A percentile compares a stretch with the other conserved stretches of the same genome.
These are phyloP conservation scores for Salmo trutta DNA, from an alignment of 2,797 vertebrate genomes.

Conservation along the genomic window DNA sequence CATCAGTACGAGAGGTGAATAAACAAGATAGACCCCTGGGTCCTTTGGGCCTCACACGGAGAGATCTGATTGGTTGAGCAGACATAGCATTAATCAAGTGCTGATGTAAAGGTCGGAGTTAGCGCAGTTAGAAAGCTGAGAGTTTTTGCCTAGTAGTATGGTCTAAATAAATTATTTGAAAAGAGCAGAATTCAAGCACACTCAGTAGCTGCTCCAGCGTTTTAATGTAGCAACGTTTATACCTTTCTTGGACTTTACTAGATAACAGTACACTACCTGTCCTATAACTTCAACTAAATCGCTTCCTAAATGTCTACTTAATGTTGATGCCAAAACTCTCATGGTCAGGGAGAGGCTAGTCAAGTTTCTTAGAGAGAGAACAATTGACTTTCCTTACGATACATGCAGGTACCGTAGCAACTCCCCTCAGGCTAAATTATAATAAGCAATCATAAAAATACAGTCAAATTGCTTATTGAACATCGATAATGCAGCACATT, in stretches of 20 bases:
- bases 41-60: background rate
- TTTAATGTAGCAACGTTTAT: background rate
- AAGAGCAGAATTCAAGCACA: background rate
- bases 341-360: background rate
- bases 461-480: background rate
- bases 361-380: background rate
- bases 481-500: background rate
- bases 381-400: background rate
- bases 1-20: background rate
- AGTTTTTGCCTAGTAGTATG: background rate
- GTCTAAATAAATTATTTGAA: background rate
- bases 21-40: background rate
- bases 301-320: background rate
- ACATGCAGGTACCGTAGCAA: background rate
- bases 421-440: background rate
- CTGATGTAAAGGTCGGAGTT: background rate
- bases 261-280: background rate
- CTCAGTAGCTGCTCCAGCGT: background rate
- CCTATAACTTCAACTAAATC: background rate
- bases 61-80: background rate
- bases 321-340: background rate
- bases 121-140: background rate
- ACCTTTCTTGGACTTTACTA: too few relatives aligned
- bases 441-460: background rate
- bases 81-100: background rate